phyloP scores from a whole-genome alignment of 2,888 invertebrate genomes.

The Caenorhabditis macrosperma region DNA sequence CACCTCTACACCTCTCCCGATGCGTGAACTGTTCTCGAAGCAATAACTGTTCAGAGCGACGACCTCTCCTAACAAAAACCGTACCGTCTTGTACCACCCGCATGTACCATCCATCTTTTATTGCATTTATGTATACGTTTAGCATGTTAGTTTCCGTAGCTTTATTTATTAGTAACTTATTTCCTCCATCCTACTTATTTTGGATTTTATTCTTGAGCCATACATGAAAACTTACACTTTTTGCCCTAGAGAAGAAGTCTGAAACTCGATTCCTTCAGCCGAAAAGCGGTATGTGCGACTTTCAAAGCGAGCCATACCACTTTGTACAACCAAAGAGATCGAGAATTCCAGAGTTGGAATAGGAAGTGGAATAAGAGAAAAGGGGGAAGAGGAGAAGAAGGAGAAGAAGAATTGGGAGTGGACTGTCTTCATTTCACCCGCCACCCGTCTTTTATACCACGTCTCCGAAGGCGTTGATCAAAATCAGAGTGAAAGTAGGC shows the following conservation, averaged over 20 bases:
- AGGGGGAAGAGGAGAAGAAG: background rate
- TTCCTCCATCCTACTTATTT: conserved; percentile 17
- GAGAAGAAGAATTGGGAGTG: conserved; percentile 6
- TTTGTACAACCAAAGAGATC: conserved; percentile 65
- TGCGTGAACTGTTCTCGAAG: background rate
- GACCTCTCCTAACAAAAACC: conserved; percentile 11
- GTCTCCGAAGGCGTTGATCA: conserved; percentile 18
- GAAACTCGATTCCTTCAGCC: conserved; percentile 51
- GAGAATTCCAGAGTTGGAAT: conserved; percentile 15
- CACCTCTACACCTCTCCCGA: no score
- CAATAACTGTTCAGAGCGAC: conserved; percentile 5
- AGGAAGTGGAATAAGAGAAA: background rate
- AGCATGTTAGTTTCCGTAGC: conserved; percentile 34
- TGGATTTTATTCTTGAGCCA: background rate
- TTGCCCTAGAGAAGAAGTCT: background rate
- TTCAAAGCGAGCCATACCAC: conserved; percentile 46
- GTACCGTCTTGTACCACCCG: background rate
- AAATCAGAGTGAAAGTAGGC: conserved; percentile 47
- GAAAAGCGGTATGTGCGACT: conserved; percentile 60
- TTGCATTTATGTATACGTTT: conserved; percentile 11
- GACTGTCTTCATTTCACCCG: background rate
- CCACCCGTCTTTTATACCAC: conserved; percentile 23
- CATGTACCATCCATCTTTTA: background rate
- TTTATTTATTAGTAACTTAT: conserved; percentile 53
- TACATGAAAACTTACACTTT: conserved; percentile 7